Base-by-base conservation (phyloP, 2,797 vertebrate genomes). In the Nyctibius grandis region DNA sequence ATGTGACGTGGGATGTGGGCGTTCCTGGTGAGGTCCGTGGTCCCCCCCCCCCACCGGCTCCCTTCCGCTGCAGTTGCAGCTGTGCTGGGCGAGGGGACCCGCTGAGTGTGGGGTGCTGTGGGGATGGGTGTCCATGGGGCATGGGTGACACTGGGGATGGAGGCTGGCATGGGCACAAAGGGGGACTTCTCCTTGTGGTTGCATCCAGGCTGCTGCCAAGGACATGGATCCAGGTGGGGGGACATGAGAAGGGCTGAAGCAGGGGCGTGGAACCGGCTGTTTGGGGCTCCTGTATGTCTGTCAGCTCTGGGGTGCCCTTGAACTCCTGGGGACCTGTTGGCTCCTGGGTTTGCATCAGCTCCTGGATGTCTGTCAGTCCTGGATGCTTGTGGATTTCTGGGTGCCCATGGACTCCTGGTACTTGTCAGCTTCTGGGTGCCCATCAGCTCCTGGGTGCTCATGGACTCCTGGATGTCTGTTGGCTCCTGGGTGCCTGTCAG, bases 41-140 rank as follows among this genome's bases (percentile, higher is more conserved):
- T 56, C 6, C 11, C 6, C 33, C 45, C 4, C 12, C 20, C 17
- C 4, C 18, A 7, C 33, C 25, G 2, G 38, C 36, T 75, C 44
- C 73, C 50, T 73, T 42, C 76, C 8, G 1, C 56, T 67, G 57
- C 0, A 0, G 20, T 38, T 21, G 36, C 53, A 45, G 80, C 73
- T 0, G 0, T 68, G 50, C 40, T 73, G 42, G 57, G 14, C 0
- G 1, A 63, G 53, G 50, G n/a, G 45, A 48, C 16, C 51, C 12
- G 4, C 3, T 0, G 8, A 40, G 44, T 15, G 1, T 17, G 51
- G 53, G 44, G n/a, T 48, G 34, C 74, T 57, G 42, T 1, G 6
- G 70, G 48, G 10, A 22, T 7, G 53, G 26, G 34, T 50, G 29
- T 6, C 85, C 0, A 0, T 54, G 47, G 59, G 67, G 42, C 38